phyloP scores from a whole-genome alignment of 2,888 invertebrate genomes.

The Metopia argyrocephala region DNA sequence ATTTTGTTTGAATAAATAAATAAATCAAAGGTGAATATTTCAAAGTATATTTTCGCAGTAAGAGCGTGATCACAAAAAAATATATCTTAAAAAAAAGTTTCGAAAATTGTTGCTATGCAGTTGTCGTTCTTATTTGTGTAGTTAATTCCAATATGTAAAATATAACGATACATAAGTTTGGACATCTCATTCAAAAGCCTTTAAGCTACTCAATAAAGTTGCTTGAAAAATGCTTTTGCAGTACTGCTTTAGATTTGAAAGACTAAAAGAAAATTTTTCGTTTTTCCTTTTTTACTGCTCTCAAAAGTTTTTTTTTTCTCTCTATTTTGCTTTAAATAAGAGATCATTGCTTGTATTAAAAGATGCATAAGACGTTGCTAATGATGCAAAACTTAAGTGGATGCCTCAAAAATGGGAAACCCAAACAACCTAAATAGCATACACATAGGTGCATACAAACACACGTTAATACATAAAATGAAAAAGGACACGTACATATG shows the following conservation, averaged over 20 bases:
- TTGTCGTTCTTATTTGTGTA: no score
- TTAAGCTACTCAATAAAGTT: slow-evolving; percentile 14
- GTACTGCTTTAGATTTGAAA: not conserved
- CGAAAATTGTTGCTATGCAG: no score
- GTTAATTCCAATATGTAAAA: not conserved
- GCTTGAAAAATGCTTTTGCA: not conserved
- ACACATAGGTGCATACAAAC: not conserved
- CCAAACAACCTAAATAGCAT: slow-evolving; percentile 43
- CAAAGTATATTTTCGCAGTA: no score
- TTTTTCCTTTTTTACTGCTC: not conserved
- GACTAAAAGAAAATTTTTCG: not conserved
- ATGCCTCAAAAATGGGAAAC: slow-evolving; percentile 23
- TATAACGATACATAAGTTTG: not conserved
- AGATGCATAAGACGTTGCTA: slow-evolving; percentile 45
- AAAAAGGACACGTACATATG: not conserved
- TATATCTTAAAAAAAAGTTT: no score
- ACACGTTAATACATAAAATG: not conserved
- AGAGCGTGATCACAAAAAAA: no score
- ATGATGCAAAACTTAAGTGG: slow-evolving; percentile 49
- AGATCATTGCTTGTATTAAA: slow-evolving; percentile 4
- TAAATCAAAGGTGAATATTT: no score
- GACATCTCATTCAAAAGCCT: slow-evolving; percentile 6
- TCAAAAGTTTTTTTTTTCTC: not conserved
- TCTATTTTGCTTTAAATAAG: not conserved
- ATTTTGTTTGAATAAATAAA: no score